Evolutionary conservation across 1,140 invertebrate genomes (phyloP).

Genomic region (Drosophila nigromelanica): DNA sequence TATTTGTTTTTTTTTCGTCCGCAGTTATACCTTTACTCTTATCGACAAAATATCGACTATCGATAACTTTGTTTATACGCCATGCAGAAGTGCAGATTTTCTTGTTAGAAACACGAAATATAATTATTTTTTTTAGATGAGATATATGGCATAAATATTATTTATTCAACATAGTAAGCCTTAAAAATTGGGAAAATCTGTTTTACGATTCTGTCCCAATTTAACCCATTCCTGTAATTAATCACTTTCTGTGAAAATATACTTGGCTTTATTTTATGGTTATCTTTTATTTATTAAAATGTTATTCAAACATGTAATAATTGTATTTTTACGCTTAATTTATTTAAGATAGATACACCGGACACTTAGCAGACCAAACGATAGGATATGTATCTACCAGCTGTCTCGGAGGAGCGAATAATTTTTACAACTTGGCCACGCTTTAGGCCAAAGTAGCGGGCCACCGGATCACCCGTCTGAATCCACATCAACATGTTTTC

Average conservation of each 20-base stretch:
- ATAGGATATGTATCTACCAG: constrained; percentile 99
- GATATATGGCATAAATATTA: neutral
- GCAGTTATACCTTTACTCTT: neutral
- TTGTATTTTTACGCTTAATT: neutral
- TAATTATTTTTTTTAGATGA: neutral
- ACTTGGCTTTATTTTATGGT: neutral
- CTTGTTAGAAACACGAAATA: neutral
- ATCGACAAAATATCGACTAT: constrained; percentile 9
- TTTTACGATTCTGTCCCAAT: too few relatives aligned
- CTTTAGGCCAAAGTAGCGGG: constrained; percentile 87
- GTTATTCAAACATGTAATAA: neutral
- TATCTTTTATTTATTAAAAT: neutral
- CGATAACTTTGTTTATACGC: neutral
- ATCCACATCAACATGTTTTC: constrained; percentile 99
- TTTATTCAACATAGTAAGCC: too few relatives aligned
- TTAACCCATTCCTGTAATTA: too few relatives aligned
- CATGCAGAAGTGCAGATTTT: neutral
- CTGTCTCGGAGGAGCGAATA: constrained; percentile 98
- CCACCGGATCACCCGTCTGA: constrained; percentile 98
- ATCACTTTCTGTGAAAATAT: neutral
- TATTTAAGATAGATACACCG: neutral
- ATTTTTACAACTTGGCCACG: constrained; percentile 96
- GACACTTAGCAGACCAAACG: constrained; percentile 93
- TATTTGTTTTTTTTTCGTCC: constrained; percentile 2
- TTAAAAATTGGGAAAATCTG: too few relatives aligned